Evolutionary conservation across 1,140 invertebrate genomes (phyloP), one percentile per base, ranked within the genome.

Genomic region (Amyelois transitella): DNA sequence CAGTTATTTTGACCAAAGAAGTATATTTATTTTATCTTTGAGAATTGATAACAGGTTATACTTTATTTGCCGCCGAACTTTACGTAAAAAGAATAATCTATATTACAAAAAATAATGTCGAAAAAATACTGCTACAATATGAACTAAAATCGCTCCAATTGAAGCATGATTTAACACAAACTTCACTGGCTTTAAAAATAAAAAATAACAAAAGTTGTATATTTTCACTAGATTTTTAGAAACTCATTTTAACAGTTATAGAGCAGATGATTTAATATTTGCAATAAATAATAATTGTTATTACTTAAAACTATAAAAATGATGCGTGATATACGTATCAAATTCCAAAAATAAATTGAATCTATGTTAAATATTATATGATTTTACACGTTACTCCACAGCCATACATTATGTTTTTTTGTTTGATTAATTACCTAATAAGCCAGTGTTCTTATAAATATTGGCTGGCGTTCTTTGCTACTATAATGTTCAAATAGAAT

Each of bases 41-140:
- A 1, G 32, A 38, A 38, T 38, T 14, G n/a, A n/a, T n/a, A 38
- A 38, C 17, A 55, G 21, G 19, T 38, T 25, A 38, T 55, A 55
- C 17, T 43, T 43, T 44, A 51, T 51, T 51, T 32, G n/a, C 51
- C 18, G n/a, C 24, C 19, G n/a, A 51, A 38, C 10, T 17, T 14
- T 32, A 51, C 32, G 32, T 38, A 38, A 6, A 22, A 14, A 43
- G 12, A 51, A 20, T 10, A 50, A 25, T 2, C 6, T 25, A 5
- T 22, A 12, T 47, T 19, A 48, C 28, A 54, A 38, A 38, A 14
- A 14, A 14, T 14, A 38, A 38, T 38, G 12, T 38, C 32, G 17
- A 32, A 6, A 38, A 28, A 52, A 52, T 52, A 52, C 51, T 52
- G 51, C 43, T 52, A n/a, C 18, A n/a, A 43, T 43, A 52, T 19